Evolutionary conservation across 2,888 invertebrate species (phyloP), one percentile per base, ranked within the genome.

Genomic region (Oligia strigilis): DNA sequence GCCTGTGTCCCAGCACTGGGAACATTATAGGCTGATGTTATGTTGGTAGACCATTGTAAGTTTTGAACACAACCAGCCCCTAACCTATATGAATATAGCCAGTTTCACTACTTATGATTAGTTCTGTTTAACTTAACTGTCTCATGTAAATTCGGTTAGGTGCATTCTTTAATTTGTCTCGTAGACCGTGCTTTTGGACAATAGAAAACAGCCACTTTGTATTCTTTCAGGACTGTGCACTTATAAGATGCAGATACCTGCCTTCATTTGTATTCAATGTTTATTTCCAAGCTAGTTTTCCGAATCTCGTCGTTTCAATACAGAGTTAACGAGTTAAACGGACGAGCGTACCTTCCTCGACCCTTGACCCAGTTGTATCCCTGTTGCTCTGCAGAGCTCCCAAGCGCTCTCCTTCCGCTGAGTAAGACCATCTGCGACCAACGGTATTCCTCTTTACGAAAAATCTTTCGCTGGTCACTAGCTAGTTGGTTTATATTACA

Each of bases 321-420:
- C 40, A 49, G 66, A 71, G 55, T 73, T 76, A 83, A 84, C 81
- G 81, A 83, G 85, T 80, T 81, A 71, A 83, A 84, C 55, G 65
- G 70, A 66, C 66, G 40, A 80, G 58, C 55, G 83, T 72, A 84
- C 81, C 77, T 85, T 55, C 70, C 62, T 74, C 14, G 74, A 43
- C 81, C 79, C 88, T 87, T 88, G 87, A 88, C 87, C 87, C 65
- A 85, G 66, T 88, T 85, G 75, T 78, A 58, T 69, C 76, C 75
- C 72, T 58, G 75, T 74, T 75, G 74, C 82, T 67, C 78, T 73
- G 74, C 62, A 62, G 64, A 72, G 55, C 52, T 8, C 62, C 81
- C 36, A 52, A 83, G 85, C 71, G 62, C 69, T 75, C 76, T 80
- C 19, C 58, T 58, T 49, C 62, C 71, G 62, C 72, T 80, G 70